A percentile compares a stretch with the other conserved stretches of the same genome.
Conservation (phyloP, 2,797 vertebrate species). For the Ceryle rudis region DNA sequence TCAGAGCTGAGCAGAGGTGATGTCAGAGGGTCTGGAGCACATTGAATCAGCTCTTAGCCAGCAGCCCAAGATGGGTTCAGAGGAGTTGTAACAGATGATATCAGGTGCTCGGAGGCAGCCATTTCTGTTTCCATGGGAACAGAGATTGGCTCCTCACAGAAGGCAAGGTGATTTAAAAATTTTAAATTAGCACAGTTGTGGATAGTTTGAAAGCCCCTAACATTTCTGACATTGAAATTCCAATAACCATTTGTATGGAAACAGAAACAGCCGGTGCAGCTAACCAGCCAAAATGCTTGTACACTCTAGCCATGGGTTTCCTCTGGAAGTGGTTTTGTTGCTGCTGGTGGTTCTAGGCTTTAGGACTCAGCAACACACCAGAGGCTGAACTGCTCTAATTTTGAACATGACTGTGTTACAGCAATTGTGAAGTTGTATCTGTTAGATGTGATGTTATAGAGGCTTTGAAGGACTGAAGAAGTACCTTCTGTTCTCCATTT, state of each 20-base stretch:
- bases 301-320: accelerated
- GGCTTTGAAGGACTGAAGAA: not conserved
- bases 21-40: accelerated
- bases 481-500: not conserved
- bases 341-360: not conserved
- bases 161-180: not conserved
- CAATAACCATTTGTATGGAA: accelerated
- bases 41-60: not conserved
- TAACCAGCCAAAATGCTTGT: accelerated
- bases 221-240: not conserved
- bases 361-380: not conserved
- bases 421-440: accelerated
- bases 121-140: conserved; percentile 20
- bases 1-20: accelerated
- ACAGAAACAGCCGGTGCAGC: accelerated
- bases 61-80: accelerated
- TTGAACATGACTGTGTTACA: not conserved
- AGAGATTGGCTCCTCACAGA: not conserved
- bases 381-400: not conserved
- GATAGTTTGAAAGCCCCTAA: not conserved
- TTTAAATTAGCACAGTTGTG: not conserved
- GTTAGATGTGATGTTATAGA: accelerated
- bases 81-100: not conserved
- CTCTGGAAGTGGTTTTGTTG: not conserved
- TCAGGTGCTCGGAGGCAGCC: accelerated